Conservation (phyloP, 2,888 invertebrate species). For the Spicauda simplicius region DNA sequence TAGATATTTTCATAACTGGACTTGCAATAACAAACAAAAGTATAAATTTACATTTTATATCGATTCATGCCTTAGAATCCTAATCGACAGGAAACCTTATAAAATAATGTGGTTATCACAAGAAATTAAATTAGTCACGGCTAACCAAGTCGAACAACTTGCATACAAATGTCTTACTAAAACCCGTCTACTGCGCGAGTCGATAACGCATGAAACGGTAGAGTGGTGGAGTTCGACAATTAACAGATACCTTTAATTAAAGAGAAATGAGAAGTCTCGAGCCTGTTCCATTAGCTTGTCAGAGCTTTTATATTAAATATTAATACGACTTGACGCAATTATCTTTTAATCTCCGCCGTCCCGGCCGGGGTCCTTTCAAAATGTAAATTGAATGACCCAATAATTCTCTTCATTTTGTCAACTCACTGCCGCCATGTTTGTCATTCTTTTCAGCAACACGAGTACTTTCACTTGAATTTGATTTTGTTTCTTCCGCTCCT, state of each 20-base stretch:
- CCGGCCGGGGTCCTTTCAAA: slow-evolving; percentile 51
- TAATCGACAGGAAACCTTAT: slow-evolving; percentile 8
- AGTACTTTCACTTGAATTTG: background rate
- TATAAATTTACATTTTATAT: too few species aligned
- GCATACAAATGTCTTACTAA: slow-evolving; percentile 34
- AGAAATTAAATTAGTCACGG: slow-evolving; percentile 26
- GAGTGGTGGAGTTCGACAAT: slow-evolving; percentile 38
- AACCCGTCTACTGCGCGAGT: slow-evolving; percentile 4
- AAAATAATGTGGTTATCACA: slow-evolving; percentile 5
- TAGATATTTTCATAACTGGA: too few species aligned
- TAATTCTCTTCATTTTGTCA: slow-evolving; percentile 26
- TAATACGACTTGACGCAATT: slow-evolving; percentile 53
- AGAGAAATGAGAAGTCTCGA: slow-evolving; percentile 46
- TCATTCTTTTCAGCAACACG: background rate
- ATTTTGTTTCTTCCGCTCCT: background rate
- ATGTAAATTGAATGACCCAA: slow-evolving; percentile 52
- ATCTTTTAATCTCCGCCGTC: slow-evolving; percentile 52
- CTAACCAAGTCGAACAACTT: slow-evolving; percentile 11
- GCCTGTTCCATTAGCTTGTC: slow-evolving; percentile 52
- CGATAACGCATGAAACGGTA: slow-evolving; percentile 18
- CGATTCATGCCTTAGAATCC: background rate
- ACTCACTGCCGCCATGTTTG: slow-evolving; percentile 17
- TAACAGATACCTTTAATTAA: slow-evolving; percentile 56
- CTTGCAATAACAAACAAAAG: too few species aligned
- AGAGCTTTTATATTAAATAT: slow-evolving; percentile 51